These are phyloP conservation scores for Nothocercus nigrocapillus DNA, from an alignment of 2,113 vertebrate genomes.

Conservation along the genomic window DNA sequence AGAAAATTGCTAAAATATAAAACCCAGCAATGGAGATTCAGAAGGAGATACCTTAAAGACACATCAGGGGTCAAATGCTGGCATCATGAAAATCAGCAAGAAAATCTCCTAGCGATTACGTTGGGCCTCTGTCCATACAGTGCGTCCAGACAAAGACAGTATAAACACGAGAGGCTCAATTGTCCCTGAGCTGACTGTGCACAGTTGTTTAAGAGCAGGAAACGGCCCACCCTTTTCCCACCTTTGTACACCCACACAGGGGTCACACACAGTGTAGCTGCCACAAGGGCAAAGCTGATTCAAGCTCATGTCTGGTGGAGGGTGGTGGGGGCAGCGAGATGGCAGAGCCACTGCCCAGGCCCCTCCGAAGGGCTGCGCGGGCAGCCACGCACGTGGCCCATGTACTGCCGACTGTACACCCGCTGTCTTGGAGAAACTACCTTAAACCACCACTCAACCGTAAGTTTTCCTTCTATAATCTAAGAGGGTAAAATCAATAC, in stretches of 20 bases:
- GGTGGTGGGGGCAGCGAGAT: neutral
- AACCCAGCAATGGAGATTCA: neutral
- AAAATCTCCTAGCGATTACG: slow-evolving; percentile 29
- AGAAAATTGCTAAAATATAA: neutral
- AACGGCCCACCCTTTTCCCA: slow-evolving; percentile 62
- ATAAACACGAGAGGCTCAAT: slow-evolving; percentile 68
- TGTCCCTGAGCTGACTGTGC: slow-evolving; percentile 53
- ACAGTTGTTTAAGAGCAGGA: slow-evolving; percentile 58
- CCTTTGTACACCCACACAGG: slow-evolving; percentile 70
- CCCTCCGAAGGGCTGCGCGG: neutral
- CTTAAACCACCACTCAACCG: neutral
- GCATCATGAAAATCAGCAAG: slow-evolving; percentile 23
- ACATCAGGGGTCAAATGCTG: neutral
- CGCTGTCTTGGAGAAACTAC: neutral
- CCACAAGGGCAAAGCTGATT: slow-evolving; percentile 11
- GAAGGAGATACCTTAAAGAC: neutral
- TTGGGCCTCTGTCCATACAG: slow-evolving; percentile 19
- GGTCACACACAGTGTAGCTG: slow-evolving; percentile 37
- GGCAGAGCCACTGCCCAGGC: neutral
- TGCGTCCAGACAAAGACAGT: slow-evolving; percentile 65
- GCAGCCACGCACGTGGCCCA: neutral
- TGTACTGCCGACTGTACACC: rapidly evolving
- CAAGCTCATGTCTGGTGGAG: neutral
- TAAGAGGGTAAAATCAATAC: neutral
- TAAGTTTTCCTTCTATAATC: neutral